Base-by-base conservation (phyloP, 2,797 vertebrate species). In the Poeciliopsis paucimaculata region DNA sequence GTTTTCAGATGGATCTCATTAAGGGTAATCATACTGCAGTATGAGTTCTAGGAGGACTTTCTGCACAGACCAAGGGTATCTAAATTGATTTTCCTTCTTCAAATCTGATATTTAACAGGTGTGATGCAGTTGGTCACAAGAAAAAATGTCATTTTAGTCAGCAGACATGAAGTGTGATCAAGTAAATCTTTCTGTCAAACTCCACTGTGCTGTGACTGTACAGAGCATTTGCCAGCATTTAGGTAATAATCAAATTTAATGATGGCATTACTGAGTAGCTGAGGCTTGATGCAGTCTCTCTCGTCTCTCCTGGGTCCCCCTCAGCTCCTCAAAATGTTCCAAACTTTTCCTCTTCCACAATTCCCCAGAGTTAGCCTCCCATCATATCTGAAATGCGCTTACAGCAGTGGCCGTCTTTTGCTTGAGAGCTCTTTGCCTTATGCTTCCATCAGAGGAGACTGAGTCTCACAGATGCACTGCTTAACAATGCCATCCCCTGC, bases 391-490 rank as follows among this genome's bases (percentile, higher is more conserved):
- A 98, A 97, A 98, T 97, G 97, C 96, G 96, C 97, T 97, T 98
- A 97, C 97, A 97, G 97, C 96, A 96, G 95, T 97, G 97, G 97
- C 98, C 98, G 97, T 97, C 97, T 98, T 98, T 97, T 98, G 97
- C 97, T 98, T 98, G 96, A 97, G 97, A 96, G 96, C 96, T 95
- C 96, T 96, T 97, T 97, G 97, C 98, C 97, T 98, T 98, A 97
- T 98, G 97, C 97, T 98, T 98, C 97, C 97, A 98, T 98, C 98
- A 98, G 97, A 98, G 96, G 95, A 97, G 97, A 97, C 96, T 97
- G 98, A 98, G 97, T 98, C 97, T 98, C 98, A 98, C 98, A 99
- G 98, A 99, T 99, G 98, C 98, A 98, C 97, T 98, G 98, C 97
- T 99, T 99, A 99, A 99, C 98, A 99, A 99, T 99, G 98, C 97